These are phyloP conservation scores for Synanthedon tipuliformis DNA, from an alignment of 2,888 invertebrate genomes.

Conservation along the genomic window DNA sequence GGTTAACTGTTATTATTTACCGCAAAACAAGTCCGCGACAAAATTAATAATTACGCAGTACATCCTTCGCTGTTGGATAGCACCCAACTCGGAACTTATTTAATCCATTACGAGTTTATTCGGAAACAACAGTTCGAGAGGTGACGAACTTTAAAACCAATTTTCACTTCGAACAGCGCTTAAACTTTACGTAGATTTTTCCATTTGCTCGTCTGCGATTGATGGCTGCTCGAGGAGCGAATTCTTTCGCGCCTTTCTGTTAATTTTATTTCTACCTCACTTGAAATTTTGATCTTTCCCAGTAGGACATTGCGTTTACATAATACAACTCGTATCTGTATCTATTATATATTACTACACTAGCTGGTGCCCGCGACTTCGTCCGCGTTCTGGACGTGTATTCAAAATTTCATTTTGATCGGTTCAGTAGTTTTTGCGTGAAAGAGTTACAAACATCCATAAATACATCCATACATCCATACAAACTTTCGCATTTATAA, in stretches of 20 bases:
- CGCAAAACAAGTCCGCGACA: conserved; percentile 5
- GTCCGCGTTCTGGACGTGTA: no score
- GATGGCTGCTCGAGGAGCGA: conserved; percentile 1
- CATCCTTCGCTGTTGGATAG: conserved; percentile 6
- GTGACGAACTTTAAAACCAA: conserved; percentile 26
- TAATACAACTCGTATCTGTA: no score
- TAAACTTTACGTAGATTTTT: conserved; percentile 2
- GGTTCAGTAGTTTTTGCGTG: no score
- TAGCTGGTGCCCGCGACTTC: no score
- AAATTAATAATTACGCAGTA: conserved; percentile 17
- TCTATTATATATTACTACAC: no score
- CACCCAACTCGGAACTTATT: conserved; percentile 11
- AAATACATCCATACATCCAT: no score
- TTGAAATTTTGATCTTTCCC: no score
- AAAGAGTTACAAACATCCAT: no score
- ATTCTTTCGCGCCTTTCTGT: conserved; percentile 10
- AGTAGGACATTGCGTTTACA: no score
- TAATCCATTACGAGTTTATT: conserved; percentile 14
- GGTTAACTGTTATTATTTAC: conserved; percentile 1
- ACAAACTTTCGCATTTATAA: no score
- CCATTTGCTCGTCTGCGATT: neutral
- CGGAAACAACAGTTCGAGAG: conserved; percentile 16
- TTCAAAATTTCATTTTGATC: no score
- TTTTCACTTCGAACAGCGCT: conserved; percentile 14
- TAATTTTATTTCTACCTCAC: neutral